These are phyloP conservation scores for Heliconius ethilla DNA, from an alignment of 2,888 invertebrate species.

Conservation along the genomic window DNA sequence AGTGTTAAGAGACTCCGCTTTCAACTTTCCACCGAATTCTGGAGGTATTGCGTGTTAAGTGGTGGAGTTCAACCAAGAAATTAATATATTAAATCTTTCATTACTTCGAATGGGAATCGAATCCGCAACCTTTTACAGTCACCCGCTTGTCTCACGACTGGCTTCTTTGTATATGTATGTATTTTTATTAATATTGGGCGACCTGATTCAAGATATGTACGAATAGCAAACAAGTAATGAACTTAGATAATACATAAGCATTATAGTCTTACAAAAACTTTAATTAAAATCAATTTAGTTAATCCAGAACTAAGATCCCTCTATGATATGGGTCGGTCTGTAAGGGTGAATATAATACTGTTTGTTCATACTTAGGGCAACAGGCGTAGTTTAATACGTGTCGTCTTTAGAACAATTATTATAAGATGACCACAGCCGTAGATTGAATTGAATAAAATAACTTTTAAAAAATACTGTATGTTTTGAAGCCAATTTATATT, in stretches of 20 bases:
- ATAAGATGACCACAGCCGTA: background rate
- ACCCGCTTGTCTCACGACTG: too few relatives aligned
- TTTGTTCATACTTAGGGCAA: background rate
- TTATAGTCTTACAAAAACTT: background rate
- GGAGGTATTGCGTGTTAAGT: background rate
- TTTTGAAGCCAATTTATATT: too few relatives aligned
- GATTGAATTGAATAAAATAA: too few relatives aligned
- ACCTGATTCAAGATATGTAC: too few relatives aligned
- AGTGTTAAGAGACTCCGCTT: too few relatives aligned
- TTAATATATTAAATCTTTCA: too few relatives aligned
- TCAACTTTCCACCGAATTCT: background rate
- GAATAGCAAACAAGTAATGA: too few relatives aligned
- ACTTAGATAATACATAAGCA: background rate
- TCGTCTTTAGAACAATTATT: background rate
- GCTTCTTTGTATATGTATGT: too few relatives aligned
- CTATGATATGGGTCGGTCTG: background rate
- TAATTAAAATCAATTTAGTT: background rate
- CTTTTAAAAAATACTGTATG: too few relatives aligned
- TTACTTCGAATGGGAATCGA: too few relatives aligned
- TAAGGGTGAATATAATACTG: constrained; percentile 3
- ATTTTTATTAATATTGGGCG: too few relatives aligned
- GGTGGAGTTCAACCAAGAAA: background rate
- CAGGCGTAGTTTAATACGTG: background rate
- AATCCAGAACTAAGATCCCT: background rate
- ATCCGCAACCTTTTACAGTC: too few relatives aligned